Conservation (phyloP, 2,797 vertebrate genomes). For the Protonibea diacanthus region DNA sequence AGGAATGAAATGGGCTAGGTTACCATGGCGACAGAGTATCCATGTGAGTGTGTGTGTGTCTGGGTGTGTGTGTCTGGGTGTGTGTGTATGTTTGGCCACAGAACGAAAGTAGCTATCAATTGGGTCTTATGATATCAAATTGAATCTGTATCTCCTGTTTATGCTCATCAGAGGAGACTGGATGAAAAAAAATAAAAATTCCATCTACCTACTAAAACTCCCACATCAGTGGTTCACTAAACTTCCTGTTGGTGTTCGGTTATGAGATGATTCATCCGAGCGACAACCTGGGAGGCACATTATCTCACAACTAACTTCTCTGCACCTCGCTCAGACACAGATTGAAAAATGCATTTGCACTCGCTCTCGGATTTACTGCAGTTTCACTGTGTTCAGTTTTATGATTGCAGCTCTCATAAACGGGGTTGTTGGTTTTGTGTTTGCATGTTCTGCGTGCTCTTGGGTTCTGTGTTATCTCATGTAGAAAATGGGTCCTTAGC, state of each 20-base stretch:
- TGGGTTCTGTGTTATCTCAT: constrained; percentile 38
- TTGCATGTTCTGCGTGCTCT: constrained; percentile 2
- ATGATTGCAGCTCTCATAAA: constrained; percentile 27
- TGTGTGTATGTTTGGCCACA: constrained; percentile 42
- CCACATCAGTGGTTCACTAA: constrained; percentile 56
- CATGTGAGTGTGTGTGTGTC: constrained; percentile 16
- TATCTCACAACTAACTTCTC: constrained; percentile 33
- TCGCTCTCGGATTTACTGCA: constrained; percentile 2
- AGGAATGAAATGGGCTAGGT: constrained; percentile 73
- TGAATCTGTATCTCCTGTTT: constrained; percentile 73
- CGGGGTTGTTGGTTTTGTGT: constrained; percentile 35
- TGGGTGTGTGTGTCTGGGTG: constrained; percentile 25
- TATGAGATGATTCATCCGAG: constrained; percentile 58
- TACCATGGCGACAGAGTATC: constrained; percentile 79
- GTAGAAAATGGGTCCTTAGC: constrained; percentile 42
- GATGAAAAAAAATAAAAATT: constrained; percentile 5
- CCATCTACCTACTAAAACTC: constrained; percentile 43
- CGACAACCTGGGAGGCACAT: constrained; percentile 16
- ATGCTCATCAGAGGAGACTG: constrained; percentile 62
- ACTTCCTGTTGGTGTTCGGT: constrained; percentile 57
- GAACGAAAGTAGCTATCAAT: constrained; percentile 65
- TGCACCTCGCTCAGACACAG: constrained; percentile 14
- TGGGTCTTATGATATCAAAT: constrained; percentile 69
- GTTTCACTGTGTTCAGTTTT: constrained; percentile 27
- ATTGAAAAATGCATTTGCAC: constrained; percentile 36